Evolutionary conservation across 2,113 vertebrate species (phyloP).

Genomic region (Empidonax alnorum): DNA sequence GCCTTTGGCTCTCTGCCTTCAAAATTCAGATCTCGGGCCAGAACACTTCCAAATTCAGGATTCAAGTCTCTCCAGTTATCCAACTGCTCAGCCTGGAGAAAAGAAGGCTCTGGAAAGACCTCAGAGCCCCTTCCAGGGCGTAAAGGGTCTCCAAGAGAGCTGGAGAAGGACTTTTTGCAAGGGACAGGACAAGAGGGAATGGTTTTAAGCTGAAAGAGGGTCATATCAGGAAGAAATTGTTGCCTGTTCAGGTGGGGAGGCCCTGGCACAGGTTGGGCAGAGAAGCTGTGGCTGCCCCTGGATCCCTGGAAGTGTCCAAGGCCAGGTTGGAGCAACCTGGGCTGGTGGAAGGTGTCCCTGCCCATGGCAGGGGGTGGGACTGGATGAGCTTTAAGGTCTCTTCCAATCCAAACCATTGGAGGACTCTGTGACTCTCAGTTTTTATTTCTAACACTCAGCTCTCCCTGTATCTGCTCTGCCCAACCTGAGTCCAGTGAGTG

Average conservation of each 20-base stretch:
- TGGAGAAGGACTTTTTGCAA: not conserved
- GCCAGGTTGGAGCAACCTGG: not conserved
- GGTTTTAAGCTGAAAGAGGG: not conserved
- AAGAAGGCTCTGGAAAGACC: not conserved
- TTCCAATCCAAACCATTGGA: not conserved
- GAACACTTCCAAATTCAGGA: not conserved
- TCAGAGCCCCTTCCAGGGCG: not conserved
- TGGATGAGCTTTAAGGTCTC: not conserved
- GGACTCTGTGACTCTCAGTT: not conserved
- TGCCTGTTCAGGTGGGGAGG: accelerated
- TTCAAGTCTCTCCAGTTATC: not conserved
- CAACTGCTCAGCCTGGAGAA: not conserved
- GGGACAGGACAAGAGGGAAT: not conserved
- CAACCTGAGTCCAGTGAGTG: accelerated
- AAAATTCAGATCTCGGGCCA: not conserved
- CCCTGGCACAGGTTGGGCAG: not conserved
- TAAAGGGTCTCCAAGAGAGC: accelerated
- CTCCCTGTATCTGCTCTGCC: not conserved
- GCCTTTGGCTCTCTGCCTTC: not conserved
- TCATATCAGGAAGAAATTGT: accelerated
- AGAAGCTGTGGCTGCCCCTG: not conserved
- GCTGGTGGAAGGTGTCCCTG: not conserved
- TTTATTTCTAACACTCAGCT: not conserved
- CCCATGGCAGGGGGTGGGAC: too few species aligned
- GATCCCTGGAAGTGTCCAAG: not conserved